Evolutionary conservation across 2,888 invertebrate genomes (phyloP), one percentile per base, ranked within the genome.

Genomic region (Erebia palarica): DNA sequence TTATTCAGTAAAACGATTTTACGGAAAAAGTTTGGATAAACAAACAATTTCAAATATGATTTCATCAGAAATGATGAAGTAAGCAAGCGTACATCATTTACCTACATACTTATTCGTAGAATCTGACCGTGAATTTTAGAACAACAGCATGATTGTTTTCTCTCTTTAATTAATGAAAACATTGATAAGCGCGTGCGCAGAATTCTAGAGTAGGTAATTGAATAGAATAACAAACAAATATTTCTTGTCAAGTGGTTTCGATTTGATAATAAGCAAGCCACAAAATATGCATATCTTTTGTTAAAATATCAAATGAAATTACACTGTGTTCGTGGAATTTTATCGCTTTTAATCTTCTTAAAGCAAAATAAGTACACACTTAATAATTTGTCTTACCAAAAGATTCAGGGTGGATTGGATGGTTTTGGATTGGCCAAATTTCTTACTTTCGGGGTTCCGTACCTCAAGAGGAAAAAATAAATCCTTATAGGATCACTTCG

Each of bases 241-340:
- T 57, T 65, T 57, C 57, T 42, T 42, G 42, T 10, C 16, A 44
- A 36, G 36, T 36, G 7, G 16, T 21, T 16, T 10, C 9, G n/a
- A 60, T 60, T 36, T 16, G 36, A 42, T 58, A 13, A 60, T 44
- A 16, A 14, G 42, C 42, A 60, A 36, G 60, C n/a, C 42, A 14
- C 36, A 36, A 27, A 36, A 36, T 36, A 53, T 53, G 47, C 51
- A 27, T 27, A 3, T 27, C 27, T 9, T 44, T 61, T 47, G 63
- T 4, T 63, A 47, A 47, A 49, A 49, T 63, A 63, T 63, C 63
- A 36, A 47, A 47, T 47, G 47, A 51, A 64, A 63, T 63, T 49
- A 63, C 63, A 51, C 27, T 55, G 10, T 16, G 49, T 64, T 64
- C 64, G 14, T 64, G 21, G 27, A 64, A 64, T 64, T 21, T 64